Evolutionary conservation across 2,797 vertebrate species (phyloP), one percentile per base, ranked within the genome.

Genomic region (Anguilla obscura): DNA sequence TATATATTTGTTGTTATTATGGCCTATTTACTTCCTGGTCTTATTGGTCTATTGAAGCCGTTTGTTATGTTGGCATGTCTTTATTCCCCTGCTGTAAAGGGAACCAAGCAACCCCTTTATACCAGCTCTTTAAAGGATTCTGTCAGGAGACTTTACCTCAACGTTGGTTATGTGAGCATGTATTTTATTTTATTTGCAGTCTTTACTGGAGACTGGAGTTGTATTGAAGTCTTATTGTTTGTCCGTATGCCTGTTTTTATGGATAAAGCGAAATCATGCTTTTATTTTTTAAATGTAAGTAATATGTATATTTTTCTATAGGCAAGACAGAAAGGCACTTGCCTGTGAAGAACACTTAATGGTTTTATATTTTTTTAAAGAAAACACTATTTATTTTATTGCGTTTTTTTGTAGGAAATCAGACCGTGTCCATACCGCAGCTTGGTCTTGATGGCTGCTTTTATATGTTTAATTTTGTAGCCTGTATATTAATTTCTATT

Each of bases 301-400:
- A 96, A 95, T 93, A 94, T 96, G 95, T 96, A 96, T 97, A 97
- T 97, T 96, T 97, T 97, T 97, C 94, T 96, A 96, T 94, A 94
- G 88, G 93, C 94, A 94, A 93, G 93, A 94, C 92, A 88, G 93
- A 95, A 96, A 96, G 87, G 96, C 96, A 96, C 96, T 96, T 96
- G 96, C 95, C 96, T 95, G 95, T 95, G 94, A 96, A 96, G 45
- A 96, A 96, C 96, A 96, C 96, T 96, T 96, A 96, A 95, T 94
- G 94, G 96, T 96, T 94, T 95, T 96, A 96, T 96, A 96, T 96
- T 96, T 97, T 96, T 96, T 96, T 96, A 90, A 95, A 92, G 92
- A 92, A 95, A 95, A 90, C 30, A 85, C 90, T 97, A 96, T 97
- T 96, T 96, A 97, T 97, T 97, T 96, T 96, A 93, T 93, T 95